phyloP scores from a whole-genome alignment of 1,140 invertebrate genomes.

The Coelopa frigida region DNA sequence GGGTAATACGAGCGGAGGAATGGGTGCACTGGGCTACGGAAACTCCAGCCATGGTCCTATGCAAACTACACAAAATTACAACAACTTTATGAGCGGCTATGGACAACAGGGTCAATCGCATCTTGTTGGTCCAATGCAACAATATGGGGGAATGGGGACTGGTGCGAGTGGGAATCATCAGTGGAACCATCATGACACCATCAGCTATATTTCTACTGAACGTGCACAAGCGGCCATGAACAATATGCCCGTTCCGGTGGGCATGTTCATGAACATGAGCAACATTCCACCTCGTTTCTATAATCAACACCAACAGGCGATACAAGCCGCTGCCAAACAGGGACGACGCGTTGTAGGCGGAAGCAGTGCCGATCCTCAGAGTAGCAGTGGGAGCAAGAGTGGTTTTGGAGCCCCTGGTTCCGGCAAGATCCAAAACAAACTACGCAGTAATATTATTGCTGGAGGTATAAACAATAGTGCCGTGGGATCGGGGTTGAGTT shows the following conservation, averaged over 20 bases:
- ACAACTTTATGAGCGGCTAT: not conserved
- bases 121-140: too few relatives aligned
- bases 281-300: conserved; percentile 82
- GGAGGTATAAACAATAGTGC: not conserved
- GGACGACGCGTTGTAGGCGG: conserved; percentile 18
- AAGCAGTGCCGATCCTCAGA: not conserved
- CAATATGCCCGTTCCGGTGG: conserved; percentile 82
- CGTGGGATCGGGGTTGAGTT: not conserved
- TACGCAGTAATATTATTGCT: not conserved
- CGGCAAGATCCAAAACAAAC: conserved; percentile 6
- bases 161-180: conserved; percentile 19
- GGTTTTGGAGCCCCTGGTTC: conserved; percentile 16
- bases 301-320: conserved; percentile 64
- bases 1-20: not conserved
- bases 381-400: conserved; percentile 27
- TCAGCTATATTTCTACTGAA: conserved; percentile 86
- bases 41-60: conserved; percentile 8
- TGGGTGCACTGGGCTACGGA: conserved; percentile 5
- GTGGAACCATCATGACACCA: conserved; percentile 75
- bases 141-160: conserved; percentile 54
- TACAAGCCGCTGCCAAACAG: conserved; percentile 46
- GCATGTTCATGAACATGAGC: conserved; percentile 91
- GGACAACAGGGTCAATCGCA: conserved; percentile 44
- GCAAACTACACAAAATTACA: not conserved
- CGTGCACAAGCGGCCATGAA: conserved; percentile 68